These are phyloP conservation scores for Drosophila macrospina DNA, from an alignment of 2,888 invertebrate genomes.

Conservation along the genomic window DNA sequence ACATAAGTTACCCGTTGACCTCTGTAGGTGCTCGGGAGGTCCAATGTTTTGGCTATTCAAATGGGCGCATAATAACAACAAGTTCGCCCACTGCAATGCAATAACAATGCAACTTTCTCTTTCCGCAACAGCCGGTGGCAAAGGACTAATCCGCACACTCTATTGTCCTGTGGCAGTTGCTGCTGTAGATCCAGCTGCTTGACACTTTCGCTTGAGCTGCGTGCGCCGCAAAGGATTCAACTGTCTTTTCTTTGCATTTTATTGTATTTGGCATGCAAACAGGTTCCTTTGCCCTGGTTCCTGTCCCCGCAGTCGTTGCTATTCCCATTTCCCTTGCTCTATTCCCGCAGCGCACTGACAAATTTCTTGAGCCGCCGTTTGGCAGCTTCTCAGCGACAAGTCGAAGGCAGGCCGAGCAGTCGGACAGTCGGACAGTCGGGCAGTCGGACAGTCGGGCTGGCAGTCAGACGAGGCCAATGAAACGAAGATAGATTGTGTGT, in stretches of 20 bases:
- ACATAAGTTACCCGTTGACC: conserved; percentile 62
- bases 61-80: conserved; percentile 55
- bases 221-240: conserved; percentile 60
- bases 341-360: conserved; percentile 56
- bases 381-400: conserved; percentile 31
- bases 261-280: conserved; percentile 43
- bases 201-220: conserved; percentile 61
- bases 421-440: conserved; percentile 10
- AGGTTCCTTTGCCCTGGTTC: conserved; percentile 32
- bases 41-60: conserved; percentile 67
- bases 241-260: conserved; percentile 21
- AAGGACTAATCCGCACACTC: conserved; percentile 44
- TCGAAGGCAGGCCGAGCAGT: conserved; percentile 16
- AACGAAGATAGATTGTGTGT: conserved; percentile 81
- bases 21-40: conserved; percentile 25
- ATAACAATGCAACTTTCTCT: conserved; percentile 73
- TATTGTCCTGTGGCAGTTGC: conserved; percentile 41
- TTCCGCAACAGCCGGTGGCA: conserved; percentile 53
- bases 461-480: conserved; percentile 49
- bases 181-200: conserved; percentile 35
- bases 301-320: conserved; percentile 1
- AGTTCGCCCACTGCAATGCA: conserved; percentile 30
- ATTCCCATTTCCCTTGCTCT: conserved; percentile 19
- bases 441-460: conserved; percentile 19
- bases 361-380: conserved; percentile 58